Evolutionary conservation across 2,797 vertebrate species (phyloP).

Genomic region (Champsocephalus gunnari): DNA sequence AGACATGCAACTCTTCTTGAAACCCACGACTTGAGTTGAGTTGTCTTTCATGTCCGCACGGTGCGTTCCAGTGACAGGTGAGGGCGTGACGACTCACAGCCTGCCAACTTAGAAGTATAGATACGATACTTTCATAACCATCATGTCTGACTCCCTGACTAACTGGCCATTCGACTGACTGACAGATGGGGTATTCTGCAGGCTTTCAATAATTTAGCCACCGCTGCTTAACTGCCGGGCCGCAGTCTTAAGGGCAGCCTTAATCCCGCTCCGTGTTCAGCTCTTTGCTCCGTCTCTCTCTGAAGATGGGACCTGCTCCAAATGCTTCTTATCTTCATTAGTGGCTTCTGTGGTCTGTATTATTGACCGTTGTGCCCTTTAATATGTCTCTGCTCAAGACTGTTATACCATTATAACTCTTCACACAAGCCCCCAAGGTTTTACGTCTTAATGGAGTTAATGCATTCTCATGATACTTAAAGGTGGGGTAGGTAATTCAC

Average conservation of each 20-base stretch:
- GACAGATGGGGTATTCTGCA: slow-evolving; percentile 70
- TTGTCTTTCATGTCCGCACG: slow-evolving; percentile 63
- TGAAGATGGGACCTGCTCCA: slow-evolving; percentile 55
- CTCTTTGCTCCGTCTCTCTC: slow-evolving; percentile 36
- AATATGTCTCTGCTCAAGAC: slow-evolving; percentile 62
- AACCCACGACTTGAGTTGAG: slow-evolving; percentile 44
- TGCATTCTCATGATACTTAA: slow-evolving; percentile 63
- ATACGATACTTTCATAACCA: slow-evolving; percentile 62
- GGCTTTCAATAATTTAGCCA: slow-evolving; percentile 78
- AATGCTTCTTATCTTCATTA: slow-evolving; percentile 75
- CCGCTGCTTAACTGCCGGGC: slow-evolving; percentile 45
- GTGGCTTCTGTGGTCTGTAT: slow-evolving; percentile 66
- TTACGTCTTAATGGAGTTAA: slow-evolving; percentile 50
- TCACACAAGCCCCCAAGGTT: slow-evolving; percentile 43
- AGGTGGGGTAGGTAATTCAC: too few relatives aligned
- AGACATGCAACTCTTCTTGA: slow-evolving; percentile 44
- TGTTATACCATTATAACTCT: slow-evolving; percentile 51
- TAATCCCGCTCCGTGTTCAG: slow-evolving; percentile 42
- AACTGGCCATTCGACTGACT: slow-evolving; percentile 61
- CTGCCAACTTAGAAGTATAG: slow-evolving; percentile 38
- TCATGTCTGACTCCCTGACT: slow-evolving; percentile 36
- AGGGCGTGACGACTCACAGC: slow-evolving; percentile 48
- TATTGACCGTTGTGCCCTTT: slow-evolving; percentile 69
- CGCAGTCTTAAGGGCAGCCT: slow-evolving; percentile 46
- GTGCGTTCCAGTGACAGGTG: slow-evolving; percentile 62